Conservation (phyloP, 2,113 vertebrate species). For the Chaetops frenatus region DNA sequence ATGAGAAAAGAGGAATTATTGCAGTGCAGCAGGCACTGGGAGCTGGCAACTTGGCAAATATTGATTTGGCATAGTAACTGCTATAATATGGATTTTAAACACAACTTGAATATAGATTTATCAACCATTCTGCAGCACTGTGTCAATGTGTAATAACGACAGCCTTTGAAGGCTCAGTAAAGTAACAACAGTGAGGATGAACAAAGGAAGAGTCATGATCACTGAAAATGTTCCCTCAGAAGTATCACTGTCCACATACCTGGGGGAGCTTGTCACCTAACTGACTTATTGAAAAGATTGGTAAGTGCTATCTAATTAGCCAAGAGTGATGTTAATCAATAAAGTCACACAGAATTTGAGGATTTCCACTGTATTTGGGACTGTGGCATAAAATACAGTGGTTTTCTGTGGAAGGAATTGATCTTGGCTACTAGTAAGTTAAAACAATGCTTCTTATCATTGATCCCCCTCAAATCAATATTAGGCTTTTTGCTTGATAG, state of each 20-base stretch:
- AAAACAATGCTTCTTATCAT: slow-evolving; percentile 4
- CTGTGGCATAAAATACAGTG: not conserved
- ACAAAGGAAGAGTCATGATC: not conserved
- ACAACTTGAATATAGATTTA: slow-evolving; percentile 26
- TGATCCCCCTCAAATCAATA: not conserved
- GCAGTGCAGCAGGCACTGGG: not conserved
- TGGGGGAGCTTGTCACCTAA: not conserved
- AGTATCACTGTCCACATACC: not conserved
- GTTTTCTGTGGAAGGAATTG: not conserved
- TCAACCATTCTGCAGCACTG: not conserved
- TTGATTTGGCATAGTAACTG: not conserved
- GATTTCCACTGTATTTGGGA: not conserved
- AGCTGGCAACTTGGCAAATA: not conserved
- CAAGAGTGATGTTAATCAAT: not conserved
- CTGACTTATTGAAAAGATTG: not conserved
- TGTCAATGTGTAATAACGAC: not conserved
- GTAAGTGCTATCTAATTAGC: not conserved
- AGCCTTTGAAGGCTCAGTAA: not conserved
- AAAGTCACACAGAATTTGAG: not conserved
- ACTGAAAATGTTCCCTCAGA: not conserved
- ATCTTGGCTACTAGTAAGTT: not conserved
- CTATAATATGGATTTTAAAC: slow-evolving; percentile 23
- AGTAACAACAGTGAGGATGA: not conserved
- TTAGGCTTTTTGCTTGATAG: not conserved
- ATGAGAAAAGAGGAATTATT: not conserved